Evolutionary conservation across 2,113 vertebrate species (phyloP).

Genomic region (Delphinus delphis): DNA sequence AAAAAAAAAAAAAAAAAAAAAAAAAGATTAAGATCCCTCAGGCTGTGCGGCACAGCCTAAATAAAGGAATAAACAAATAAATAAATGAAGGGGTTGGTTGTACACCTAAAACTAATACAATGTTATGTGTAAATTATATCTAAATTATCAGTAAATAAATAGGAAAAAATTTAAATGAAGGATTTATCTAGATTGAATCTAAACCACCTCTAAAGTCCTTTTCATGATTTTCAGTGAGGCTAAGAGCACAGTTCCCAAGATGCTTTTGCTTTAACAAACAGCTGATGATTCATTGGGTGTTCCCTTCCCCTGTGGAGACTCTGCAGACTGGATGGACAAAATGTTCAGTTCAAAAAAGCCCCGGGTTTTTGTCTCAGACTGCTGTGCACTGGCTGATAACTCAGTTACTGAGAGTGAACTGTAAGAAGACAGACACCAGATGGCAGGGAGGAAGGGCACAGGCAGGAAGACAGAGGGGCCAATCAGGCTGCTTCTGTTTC

Average conservation of each 20-base stretch:
- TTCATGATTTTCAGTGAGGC: not conserved
- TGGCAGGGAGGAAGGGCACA: not conserved
- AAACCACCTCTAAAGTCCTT: conserved; percentile 14
- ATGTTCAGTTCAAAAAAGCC: conserved; percentile 6
- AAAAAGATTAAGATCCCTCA: not conserved
- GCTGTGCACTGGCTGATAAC: not conserved
- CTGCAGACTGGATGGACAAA: not conserved
- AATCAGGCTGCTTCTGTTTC: not conserved
- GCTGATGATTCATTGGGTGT: not conserved
- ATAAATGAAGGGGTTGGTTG: not conserved
- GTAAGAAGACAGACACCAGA: not conserved
- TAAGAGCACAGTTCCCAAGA: not conserved
- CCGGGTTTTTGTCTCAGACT: not conserved
- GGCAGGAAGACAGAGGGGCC: not conserved
- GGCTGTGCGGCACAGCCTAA: not conserved
- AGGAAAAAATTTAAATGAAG: not conserved
- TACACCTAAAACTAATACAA: not conserved
- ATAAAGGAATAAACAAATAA: not conserved
- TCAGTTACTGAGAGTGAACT: not conserved
- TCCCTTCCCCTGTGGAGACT: not conserved
- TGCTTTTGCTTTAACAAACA: not conserved
- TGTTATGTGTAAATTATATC: not conserved
- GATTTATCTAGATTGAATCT: not conserved
- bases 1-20: too few species aligned
- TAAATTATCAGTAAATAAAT: not conserved